A percentile compares a stretch with the other conserved stretches of the same genome.
Conservation (phyloP, 2,888 invertebrate species). For the Noctua janthe region DNA sequence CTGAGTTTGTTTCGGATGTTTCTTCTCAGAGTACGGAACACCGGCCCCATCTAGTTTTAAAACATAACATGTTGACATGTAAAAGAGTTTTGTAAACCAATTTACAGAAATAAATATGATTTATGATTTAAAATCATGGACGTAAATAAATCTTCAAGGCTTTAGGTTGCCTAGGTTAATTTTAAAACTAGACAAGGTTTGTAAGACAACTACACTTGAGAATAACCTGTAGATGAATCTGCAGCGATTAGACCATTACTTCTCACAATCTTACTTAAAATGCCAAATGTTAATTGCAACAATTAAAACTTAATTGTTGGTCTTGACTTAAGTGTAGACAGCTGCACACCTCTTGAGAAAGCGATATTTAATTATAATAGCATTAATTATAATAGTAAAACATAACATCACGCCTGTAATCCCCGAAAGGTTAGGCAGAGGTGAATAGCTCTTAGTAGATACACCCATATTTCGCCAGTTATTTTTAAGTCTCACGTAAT, state of each 20-base stretch:
- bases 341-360: not conserved
- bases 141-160: constrained; percentile 4
- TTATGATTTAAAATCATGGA: constrained; percentile 17
- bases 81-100: too few species aligned
- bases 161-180: not conserved
- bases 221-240: not conserved
- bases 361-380: not conserved
- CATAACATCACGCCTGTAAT: not conserved
- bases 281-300: constrained; percentile 9
- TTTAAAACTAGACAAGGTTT: not conserved
- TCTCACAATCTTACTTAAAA: not conserved
- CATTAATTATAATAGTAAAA: not conserved
- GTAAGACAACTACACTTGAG: not conserved
- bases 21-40: too few species aligned
- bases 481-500: not conserved
- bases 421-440: not conserved
- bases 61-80: too few species aligned
- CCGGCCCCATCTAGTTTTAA: too few species aligned
- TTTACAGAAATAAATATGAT: too few species aligned
- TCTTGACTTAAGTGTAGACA: not conserved
- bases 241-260: constrained; percentile 17
- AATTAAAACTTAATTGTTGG: constrained; percentile 4
- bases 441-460: not conserved
- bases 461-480: not conserved
- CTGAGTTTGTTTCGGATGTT: too few species aligned